Conservation (phyloP, 2,888 invertebrate genomes). For the Neria commutata region DNA sequence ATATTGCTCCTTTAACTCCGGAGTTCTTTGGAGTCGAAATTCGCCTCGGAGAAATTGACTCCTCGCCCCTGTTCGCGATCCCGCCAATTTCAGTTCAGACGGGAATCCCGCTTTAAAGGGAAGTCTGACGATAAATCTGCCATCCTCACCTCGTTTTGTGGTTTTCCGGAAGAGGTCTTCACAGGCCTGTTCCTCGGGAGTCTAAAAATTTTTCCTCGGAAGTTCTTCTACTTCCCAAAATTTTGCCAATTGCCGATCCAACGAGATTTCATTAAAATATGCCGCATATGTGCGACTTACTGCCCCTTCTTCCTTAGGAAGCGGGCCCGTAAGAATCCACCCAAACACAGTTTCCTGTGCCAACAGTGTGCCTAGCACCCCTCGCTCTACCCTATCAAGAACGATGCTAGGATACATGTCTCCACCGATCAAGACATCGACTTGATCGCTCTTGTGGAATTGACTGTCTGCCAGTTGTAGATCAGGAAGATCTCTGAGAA, state of each 20-base stretch:
- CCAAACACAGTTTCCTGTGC: constrained; percentile 4
- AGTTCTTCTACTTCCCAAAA: neutral
- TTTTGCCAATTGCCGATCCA: neutral
- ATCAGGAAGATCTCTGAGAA: neutral
- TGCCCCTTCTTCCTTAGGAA: neutral
- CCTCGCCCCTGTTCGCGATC: too few species aligned
- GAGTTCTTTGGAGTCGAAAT: too few species aligned
- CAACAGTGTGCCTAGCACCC: neutral
- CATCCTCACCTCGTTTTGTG: neutral
- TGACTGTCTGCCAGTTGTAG: neutral
- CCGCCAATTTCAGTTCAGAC: too few species aligned
- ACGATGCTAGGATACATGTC: neutral
- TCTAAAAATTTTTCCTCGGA: neutral
- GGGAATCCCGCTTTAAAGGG: too few species aligned
- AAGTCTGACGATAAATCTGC: too few species aligned
- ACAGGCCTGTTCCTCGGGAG: neutral
- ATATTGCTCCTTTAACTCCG: too few species aligned
- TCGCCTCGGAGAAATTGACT: too few species aligned
- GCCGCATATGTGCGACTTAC: neutral
- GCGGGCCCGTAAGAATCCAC: neutral
- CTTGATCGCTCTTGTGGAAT: neutral
- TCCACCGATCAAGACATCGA: neutral
- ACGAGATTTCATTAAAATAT: neutral
- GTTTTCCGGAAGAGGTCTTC: neutral
- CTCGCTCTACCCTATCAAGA: neutral